Evolutionary conservation across 2,888 invertebrate genomes (phyloP).

Genomic region (Yponomeuta evonymella): DNA sequence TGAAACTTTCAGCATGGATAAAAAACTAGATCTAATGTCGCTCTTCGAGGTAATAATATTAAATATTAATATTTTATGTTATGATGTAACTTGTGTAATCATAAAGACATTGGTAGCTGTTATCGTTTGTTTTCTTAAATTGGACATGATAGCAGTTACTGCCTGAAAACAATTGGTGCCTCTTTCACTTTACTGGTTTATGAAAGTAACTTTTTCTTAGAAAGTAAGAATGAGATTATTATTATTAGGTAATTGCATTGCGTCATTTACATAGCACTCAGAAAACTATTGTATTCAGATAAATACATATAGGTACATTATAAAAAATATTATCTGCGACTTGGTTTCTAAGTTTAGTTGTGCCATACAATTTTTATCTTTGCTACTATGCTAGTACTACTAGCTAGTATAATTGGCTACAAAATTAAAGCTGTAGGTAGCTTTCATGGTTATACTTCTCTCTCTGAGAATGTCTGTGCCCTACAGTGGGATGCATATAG

Average conservation of each 20-base stretch:
- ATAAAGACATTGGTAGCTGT: not conserved
- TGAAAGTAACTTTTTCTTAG: not conserved
- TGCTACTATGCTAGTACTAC: too few relatives aligned
- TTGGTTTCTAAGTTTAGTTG: too few relatives aligned
- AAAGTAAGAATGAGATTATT: not conserved
- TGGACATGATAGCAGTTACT: not conserved
- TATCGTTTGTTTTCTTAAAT: not conserved
- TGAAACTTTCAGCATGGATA: constrained; percentile 60
- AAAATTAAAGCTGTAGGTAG: too few relatives aligned
- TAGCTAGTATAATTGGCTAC: too few relatives aligned
- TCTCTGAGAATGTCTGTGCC: too few relatives aligned
- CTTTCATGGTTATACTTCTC: too few relatives aligned
- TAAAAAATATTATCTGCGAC: too few relatives aligned
- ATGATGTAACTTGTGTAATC: constrained; percentile 8
- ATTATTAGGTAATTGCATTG: not conserved
- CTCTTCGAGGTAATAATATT: constrained; percentile 72
- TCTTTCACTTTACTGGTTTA: not conserved
- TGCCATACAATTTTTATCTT: too few relatives aligned
- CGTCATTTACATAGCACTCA: not conserved
- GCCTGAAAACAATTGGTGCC: not conserved
- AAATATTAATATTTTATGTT: not conserved
- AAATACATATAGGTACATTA: too few relatives aligned
- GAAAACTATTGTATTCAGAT: too few relatives aligned
- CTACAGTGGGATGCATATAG: too few relatives aligned
- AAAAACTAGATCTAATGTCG: constrained; percentile 68